A percentile compares a stretch with the other conserved stretches of the same genome.
Conservation (phyloP, 2,888 invertebrate species). For the Dynastes tityus region DNA sequence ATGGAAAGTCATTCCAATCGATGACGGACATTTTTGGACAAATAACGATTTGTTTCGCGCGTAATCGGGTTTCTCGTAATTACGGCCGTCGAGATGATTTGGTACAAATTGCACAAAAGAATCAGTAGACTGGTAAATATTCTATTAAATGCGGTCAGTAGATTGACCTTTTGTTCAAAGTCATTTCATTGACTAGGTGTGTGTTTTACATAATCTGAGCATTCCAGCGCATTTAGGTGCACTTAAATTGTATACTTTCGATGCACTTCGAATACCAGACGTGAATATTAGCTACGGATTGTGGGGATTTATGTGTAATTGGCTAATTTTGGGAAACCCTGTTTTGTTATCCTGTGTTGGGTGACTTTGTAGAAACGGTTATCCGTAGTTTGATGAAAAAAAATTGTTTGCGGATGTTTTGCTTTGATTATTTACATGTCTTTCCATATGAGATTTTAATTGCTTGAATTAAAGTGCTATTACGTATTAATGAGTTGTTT, state of each 20-base stretch:
- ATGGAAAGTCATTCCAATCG: background rate
- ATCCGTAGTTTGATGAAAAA: background rate
- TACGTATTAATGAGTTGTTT: background rate
- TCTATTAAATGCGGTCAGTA: constrained; percentile 20
- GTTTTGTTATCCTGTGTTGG: background rate
- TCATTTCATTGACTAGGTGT: constrained; percentile 42
- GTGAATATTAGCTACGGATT: background rate
- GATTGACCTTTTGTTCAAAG: constrained; percentile 43
- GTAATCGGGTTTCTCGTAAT: constrained; percentile 8
- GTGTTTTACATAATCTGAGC: constrained; percentile 13
- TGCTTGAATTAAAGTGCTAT: background rate
- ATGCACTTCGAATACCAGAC: constrained; percentile 1
- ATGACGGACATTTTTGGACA: background rate
- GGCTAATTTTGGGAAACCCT: constrained; percentile 25
- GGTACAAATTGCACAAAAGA: constrained; percentile 22
- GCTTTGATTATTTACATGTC: background rate
- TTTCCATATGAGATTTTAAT: background rate
- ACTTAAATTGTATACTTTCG: background rate
- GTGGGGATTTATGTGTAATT: no score
- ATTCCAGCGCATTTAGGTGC: constrained; percentile 12
- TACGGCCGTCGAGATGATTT: constrained; percentile 8
- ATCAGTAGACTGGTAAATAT: constrained; percentile 27
- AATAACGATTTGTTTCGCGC: constrained; percentile 16
- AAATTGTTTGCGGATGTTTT: constrained; percentile 6
- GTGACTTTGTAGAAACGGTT: background rate